Percentiles rank a stretch among this genome's conserved stretches.
Evolutionary conservation across 2,888 invertebrate genomes (phyloP).

Genomic region (Hyppa rectilinea): DNA sequence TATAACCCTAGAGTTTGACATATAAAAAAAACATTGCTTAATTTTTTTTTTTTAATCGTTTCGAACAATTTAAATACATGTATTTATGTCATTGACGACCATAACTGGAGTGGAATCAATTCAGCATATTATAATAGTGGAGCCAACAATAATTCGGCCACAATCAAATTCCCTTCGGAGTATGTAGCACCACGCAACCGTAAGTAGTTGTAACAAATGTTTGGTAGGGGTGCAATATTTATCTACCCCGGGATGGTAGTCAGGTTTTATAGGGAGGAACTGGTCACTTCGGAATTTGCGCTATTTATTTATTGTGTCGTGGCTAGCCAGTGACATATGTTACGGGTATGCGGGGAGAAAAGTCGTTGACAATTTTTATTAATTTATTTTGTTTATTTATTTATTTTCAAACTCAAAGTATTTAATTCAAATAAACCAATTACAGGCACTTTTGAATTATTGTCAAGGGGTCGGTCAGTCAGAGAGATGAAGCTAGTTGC

Average conservation of each 20-base stretch:
- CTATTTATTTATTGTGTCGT: constrained; percentile 90
- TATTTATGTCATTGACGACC: no score
- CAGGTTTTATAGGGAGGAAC: constrained; percentile 86
- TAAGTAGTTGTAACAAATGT: constrained; percentile 71
- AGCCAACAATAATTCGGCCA: constrained; percentile 48
- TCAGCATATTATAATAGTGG: no score
- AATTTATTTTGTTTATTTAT: background rate
- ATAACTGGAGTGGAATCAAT: no score
- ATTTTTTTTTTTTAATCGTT: no score
- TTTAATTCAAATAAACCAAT: no score
- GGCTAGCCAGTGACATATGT: constrained; percentile 85
- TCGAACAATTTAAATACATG: no score
- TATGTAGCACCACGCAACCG: constrained; percentile 59
- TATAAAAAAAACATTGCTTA: no score
- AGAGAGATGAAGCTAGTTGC: no score
- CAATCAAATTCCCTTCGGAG: constrained; percentile 72
- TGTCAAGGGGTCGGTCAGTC: no score
- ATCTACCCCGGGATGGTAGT: constrained; percentile 80
- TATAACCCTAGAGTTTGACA: no score
- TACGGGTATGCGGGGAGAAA: constrained; percentile 69
- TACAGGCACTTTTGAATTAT: no score
- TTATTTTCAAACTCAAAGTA: no score
- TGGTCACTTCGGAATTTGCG: constrained; percentile 90
- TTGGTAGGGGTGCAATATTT: constrained; percentile 80
- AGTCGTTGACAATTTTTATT: constrained; percentile 66